A percentile compares a stretch with the other conserved stretches of the same genome.
phyloP scores from a whole-genome alignment of 2,888 invertebrate species.

The Tenthredo mesomela region DNA sequence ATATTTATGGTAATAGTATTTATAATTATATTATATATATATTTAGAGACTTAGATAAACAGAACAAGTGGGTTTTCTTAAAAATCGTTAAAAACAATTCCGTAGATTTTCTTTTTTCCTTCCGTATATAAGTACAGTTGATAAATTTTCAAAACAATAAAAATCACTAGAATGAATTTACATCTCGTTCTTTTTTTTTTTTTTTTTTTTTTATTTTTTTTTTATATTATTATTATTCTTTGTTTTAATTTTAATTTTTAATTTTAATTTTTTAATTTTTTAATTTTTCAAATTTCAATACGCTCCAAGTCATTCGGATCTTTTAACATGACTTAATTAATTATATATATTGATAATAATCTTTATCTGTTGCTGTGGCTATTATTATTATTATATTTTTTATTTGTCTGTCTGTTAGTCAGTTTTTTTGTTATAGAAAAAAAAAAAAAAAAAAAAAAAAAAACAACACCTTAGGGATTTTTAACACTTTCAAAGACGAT shows the following conservation, averaged over 20 bases:
- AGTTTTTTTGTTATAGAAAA: no score
- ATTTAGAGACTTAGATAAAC: constrained; percentile 53
- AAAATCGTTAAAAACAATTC: neutral
- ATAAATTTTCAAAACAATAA: neutral
- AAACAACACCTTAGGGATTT: neutral
- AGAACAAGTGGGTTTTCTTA: neutral
- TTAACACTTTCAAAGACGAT: neutral
- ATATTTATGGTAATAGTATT: constrained; percentile 59
- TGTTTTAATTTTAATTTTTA: no score
- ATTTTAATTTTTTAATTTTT: neutral
- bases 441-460: neutral
- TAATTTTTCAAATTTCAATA: neutral
- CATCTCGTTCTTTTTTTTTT: neutral
- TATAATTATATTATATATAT: constrained; percentile 48
- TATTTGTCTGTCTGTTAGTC: neutral
- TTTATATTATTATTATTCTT: neutral
- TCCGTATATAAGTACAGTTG: neutral
- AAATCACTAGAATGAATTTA: neutral
- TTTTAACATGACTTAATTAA: neutral
- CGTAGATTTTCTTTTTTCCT: neutral
- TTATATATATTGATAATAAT: neutral
- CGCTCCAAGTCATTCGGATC: neutral
- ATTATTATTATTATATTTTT: neutral
- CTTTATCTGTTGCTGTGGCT: neutral
- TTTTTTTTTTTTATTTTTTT: neutral